Base-by-base conservation (phyloP, 2,113 vertebrate species). In the Caretta caretta region DNA sequence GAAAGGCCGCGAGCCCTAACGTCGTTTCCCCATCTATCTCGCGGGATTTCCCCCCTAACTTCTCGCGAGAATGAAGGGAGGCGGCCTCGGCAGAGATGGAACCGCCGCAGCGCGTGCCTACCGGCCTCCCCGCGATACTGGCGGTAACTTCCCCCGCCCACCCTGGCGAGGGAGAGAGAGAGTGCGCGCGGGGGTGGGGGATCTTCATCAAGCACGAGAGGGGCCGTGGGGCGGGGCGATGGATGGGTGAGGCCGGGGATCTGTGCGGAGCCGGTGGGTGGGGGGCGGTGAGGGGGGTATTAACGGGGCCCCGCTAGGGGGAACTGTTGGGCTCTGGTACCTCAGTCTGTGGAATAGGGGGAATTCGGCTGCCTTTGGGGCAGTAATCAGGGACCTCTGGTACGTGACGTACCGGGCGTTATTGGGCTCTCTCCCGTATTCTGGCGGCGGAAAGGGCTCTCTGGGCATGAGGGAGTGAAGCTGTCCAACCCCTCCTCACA, bases 191-290 rank as follows among this genome's bases (percentile, higher is more conserved):
- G 42, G 42, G 42, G 42, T 8, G n/a, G 7, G 8, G 10, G 19
- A 46, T 2, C 16, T 76, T 46, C n/a, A 2, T n/a, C 6, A 14
- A 72, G 53, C 4, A 10, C 57, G 57, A 11, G 8, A 9, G 57
- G 29, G 59, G 59, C 59, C 3, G 10, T 27, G 22, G 56, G 56
- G 59, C 13, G 59, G 27, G 27, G 57, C 25, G 56, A 25, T 10
- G 56, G 24, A 25, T 10, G 54, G 54, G 22, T 56, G 59, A 27
- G 16, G 8, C 51, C 19, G 24, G 25, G 56, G 24, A n/a, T 11
- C 2, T 50, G 10, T 8, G n/a, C 14, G 3, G 48, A 10, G 4
- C 16, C 11, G 38, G 2, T 29, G 8, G n/a, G 5, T 4, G 14
- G 24, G 14, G 17, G 38, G 9, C 16, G 22, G 20, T 22, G 22